Evolutionary conservation across 2,113 vertebrate genomes (phyloP), one percentile per base, ranked within the genome.

Genomic region (Loxodonta africana): DNA sequence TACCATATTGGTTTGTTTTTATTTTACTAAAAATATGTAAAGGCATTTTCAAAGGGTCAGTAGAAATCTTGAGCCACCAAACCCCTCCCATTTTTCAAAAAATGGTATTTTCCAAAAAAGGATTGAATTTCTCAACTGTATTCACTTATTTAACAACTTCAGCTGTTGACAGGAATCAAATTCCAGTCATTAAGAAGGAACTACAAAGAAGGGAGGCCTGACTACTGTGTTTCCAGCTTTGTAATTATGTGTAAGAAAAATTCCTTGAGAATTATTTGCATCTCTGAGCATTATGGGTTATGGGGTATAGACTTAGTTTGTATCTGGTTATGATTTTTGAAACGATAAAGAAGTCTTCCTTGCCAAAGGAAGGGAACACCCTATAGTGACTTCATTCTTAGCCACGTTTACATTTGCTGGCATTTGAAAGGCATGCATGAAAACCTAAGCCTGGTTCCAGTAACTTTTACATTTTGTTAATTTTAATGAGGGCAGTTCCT

Each of bases 1-100:
- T 23, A 53, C 17, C 17, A 69, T 10, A 73, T 84, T 0, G 9
- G 46, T n/a, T 86, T 88, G 46, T 11, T 81, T 85, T 89, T 57
- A 83, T 92, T 95, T 92, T 74, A 77, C n/a, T 41, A 60, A 89
- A 73, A 84, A 15, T 17, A 57, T 33, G 21, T 76, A 46, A 90
- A 48, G 10, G 8, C 5, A n/a, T 80, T 85, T 83, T 74, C 33
- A 67, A 5, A 71, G 80, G 28, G 9, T 77, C 51, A 33, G 14
- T 83, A 76, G 71, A 83, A 73, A 65, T 89, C 17, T 84, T 65
- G 51, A 46, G 0, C 21, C 60, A 28, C 26, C 33, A 60, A 46
- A 69, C 77, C 15, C 15, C 37, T 5, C 23, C 41, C 74, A 48
- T 76, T 78, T 90, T 60, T 33, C 44, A 5, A 23, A 76, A 76